Evolutionary conservation across 2,113 vertebrate genomes (phyloP), one percentile per base, ranked within the genome.

Genomic region (Dermatemys mawii): DNA sequence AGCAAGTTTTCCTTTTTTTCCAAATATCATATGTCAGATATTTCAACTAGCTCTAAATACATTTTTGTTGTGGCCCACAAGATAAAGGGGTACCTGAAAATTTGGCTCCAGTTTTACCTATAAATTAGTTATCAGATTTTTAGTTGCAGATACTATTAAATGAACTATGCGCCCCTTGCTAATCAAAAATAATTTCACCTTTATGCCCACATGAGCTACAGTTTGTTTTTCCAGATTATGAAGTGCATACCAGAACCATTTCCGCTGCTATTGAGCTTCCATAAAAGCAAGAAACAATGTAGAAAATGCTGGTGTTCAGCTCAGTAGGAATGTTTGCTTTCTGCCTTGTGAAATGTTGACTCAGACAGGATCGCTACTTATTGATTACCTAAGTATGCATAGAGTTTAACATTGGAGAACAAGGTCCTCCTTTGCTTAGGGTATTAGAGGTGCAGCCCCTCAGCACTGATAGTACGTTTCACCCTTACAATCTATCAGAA

Each of bases 251-350:
- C 38, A 46, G 73, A 22, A 75, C 38, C 21, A 27, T 46, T 46
- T 44, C 26, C 27, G 38, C 73, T 46, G 41, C 24, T 76, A 29
- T 19, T 70, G 26, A 76, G 11, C 73, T 29, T 76, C 26, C 38
- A 46, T 76, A 76, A 46, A 76, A 76, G 6, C 83, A 90, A 89
- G 79, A 90, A 95, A 95, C 84, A 88, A 83, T 51, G 44, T 83
- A 51, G 84, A 89, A 95, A 78, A 63, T 84, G 38, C 27, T 81
- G 48, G 4, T 90, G 73, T 83, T 94, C 48, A 35, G 91, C 90
- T 89, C 32, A 93, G 76, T 51, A 81, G 32, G 19, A 76, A 76
- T 46, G 26, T 76, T 46, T 46, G 41, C 73, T 76, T 46, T 76
- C 26, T 76, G n/a, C 60, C 82, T 93, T 11, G 89, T 93, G 63